A percentile compares a stretch with the other conserved stretches of the same genome.
These are phyloP conservation scores for Clarias batrachus DNA, from an alignment of 2,113 vertebrate species.

Conservation along the genomic window DNA sequence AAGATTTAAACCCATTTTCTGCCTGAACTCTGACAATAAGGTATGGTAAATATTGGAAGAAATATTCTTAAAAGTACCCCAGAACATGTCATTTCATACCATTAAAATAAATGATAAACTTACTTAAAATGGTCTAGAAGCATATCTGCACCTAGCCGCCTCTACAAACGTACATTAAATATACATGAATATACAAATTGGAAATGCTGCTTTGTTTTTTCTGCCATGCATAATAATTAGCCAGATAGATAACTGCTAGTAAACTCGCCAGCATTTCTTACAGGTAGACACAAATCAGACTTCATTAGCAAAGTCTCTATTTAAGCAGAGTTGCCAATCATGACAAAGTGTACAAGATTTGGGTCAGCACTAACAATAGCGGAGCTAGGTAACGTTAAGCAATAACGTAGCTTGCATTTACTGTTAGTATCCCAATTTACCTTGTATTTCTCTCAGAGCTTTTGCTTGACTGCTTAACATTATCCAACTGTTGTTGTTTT, in stretches of 20 bases:
- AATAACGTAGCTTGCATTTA: not conserved
- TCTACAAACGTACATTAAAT: not conserved
- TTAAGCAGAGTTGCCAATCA: not conserved
- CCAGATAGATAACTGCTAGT: not conserved
- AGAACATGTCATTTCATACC: not conserved
- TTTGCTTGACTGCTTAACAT: not conserved
- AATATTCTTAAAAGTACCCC: conserved; percentile 6
- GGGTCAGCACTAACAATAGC: not conserved
- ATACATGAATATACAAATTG: conserved; percentile 10
- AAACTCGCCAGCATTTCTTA: not conserved
- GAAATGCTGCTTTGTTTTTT: not conserved
- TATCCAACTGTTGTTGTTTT: not conserved
- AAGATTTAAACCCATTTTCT: conserved; percentile 53
- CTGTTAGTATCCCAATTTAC: not conserved
- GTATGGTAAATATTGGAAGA: conserved; percentile 13
- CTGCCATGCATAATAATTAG: not conserved
- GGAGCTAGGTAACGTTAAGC: not conserved
- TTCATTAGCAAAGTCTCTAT: not conserved
- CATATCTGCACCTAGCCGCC: no score
- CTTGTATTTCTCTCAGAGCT: not conserved
- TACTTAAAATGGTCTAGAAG: not conserved
- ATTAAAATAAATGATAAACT: conserved; percentile 9
- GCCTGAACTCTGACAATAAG: conserved; percentile 40
- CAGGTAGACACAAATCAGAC: not conserved
- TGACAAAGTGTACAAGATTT: not conserved